Evolutionary conservation across 2,888 invertebrate species (phyloP).

Genomic region (Miltochrista miniata): DNA sequence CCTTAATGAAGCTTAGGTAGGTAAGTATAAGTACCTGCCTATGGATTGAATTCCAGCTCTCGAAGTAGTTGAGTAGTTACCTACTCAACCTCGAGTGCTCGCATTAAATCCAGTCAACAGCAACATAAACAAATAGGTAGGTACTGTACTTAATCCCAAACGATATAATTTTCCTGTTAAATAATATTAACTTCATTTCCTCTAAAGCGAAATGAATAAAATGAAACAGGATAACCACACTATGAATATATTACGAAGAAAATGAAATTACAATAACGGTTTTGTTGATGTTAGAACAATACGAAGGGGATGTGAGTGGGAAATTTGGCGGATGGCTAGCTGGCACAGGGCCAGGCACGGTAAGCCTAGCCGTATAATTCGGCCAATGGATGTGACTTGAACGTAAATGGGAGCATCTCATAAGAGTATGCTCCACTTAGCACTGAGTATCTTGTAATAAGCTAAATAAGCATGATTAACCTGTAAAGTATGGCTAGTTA

Average conservation of each 20-base stretch:
- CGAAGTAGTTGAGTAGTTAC: too few relatives aligned
- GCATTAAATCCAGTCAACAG: conserved; percentile 15
- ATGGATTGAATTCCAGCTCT: too few relatives aligned
- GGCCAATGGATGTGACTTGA: too few relatives aligned
- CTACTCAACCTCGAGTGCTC: conserved; percentile 4
- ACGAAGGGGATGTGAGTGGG: conserved; percentile 29
- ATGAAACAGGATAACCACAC: conserved; percentile 15
- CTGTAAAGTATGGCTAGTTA: too few relatives aligned
- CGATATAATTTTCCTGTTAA: conserved; percentile 6
- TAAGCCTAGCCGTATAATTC: too few relatives aligned
- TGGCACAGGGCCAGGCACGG: conserved; percentile 33
- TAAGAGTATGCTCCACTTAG: too few relatives aligned
- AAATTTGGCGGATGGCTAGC: conserved; percentile 17
- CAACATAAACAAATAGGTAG: background rate
- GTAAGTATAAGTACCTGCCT: too few relatives aligned
- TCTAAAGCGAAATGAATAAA: conserved; percentile 5
- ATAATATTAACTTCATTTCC: conserved; percentile 14
- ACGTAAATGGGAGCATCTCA: too few relatives aligned
- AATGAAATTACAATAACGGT: conserved; percentile 28
- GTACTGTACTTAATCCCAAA: conserved; percentile 4
- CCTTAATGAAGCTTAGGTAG: too few relatives aligned
- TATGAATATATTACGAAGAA: conserved; percentile 27
- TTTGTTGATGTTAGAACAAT: conserved; percentile 21
- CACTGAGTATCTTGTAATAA: too few relatives aligned
- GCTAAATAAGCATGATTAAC: too few relatives aligned